Percentiles rank a stretch among this genome's conserved stretches.
These are phyloP conservation scores for Hydraecia micacea DNA, from an alignment of 2,888 invertebrate genomes.

Conservation along the genomic window DNA sequence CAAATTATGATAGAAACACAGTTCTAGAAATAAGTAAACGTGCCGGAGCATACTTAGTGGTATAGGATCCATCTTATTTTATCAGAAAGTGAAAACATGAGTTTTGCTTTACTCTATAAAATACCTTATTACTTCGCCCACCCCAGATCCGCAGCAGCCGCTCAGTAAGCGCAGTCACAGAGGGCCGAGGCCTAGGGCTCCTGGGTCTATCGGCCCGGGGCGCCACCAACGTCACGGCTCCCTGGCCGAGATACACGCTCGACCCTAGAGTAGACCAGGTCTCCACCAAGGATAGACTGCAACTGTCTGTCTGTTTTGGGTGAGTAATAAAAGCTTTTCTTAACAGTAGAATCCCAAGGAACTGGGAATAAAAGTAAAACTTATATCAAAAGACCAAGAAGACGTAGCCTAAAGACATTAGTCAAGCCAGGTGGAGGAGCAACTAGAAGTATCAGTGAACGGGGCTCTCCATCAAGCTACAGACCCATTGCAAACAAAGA, in stretches of 20 bases:
- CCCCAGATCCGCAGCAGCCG: constrained; percentile 87
- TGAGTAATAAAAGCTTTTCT: constrained; percentile 70
- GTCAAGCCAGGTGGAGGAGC: not conserved
- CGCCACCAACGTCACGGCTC: constrained; percentile 96
- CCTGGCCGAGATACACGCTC: constrained; percentile 96
- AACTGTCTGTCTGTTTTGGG: constrained; percentile 95
- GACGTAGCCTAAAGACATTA: not conserved
- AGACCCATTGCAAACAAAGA: not conserved
- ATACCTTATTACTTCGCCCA: not conserved
- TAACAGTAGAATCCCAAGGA: not conserved
- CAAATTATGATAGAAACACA: no score
- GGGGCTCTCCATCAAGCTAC: not conserved
- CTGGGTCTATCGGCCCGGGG: constrained; percentile 95
- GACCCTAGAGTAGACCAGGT: constrained; percentile 96
- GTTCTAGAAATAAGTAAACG: no score
- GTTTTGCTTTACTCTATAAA: not conserved
- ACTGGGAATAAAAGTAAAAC: not conserved
- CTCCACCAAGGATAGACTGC: constrained; percentile 93
- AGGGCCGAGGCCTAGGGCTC: constrained; percentile 94
- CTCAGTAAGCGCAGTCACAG: constrained; percentile 93
- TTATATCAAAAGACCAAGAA: not conserved
- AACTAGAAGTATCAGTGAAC: not conserved
- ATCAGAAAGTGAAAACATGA: not conserved
- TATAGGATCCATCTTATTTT: no score
- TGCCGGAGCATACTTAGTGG: no score